These are phyloP conservation scores for Eristalis tenax DNA, from an alignment of 2,888 invertebrate species.

Conservation along the genomic window DNA sequence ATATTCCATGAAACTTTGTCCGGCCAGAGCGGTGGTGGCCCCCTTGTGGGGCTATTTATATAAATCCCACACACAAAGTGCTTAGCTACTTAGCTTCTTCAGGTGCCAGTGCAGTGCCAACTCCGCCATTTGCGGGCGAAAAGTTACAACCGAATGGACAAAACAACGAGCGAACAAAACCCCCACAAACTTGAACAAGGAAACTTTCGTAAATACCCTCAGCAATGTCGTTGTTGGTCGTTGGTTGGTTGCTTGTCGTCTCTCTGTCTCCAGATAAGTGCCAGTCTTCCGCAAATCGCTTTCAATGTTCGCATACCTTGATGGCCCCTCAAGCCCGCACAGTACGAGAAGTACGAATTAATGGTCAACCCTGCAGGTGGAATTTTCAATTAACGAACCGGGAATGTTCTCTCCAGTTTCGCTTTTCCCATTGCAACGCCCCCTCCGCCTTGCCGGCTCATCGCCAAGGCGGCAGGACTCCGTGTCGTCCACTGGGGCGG, in stretches of 20 bases:
- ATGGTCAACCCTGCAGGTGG: slow-evolving; percentile 64
- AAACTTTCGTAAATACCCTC: slow-evolving; percentile 10
- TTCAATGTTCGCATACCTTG: slow-evolving; percentile 39
- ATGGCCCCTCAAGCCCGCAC: slow-evolving; percentile 1
- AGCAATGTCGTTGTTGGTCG: slow-evolving; percentile 47
- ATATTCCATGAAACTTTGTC: neutral
- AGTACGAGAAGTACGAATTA: slow-evolving; percentile 48
- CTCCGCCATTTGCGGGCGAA: slow-evolving; percentile 51
- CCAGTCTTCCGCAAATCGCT: slow-evolving; percentile 17
- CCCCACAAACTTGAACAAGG: neutral
- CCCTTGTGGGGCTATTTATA: slow-evolving; percentile 37
- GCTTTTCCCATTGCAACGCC: slow-evolving; percentile 7
- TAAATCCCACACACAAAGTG: slow-evolving; percentile 45
- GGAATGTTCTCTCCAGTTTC: slow-evolving; percentile 35
- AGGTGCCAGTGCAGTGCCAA: slow-evolving; percentile 28
- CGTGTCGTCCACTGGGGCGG: slow-evolving; percentile 8
- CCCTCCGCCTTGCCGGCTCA: neutral
- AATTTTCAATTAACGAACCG: slow-evolving; percentile 68
- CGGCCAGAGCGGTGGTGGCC: neutral
- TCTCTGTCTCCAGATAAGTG: slow-evolving; percentile 41
- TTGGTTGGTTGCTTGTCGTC: slow-evolving; percentile 32
- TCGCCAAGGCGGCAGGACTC: neutral
- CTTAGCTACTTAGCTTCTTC: slow-evolving; percentile 43
- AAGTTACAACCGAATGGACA: slow-evolving; percentile 38
- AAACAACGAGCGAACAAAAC: neutral